Base-by-base conservation (phyloP, 2,113 vertebrate species). In the Tragelaphus scriptus region DNA sequence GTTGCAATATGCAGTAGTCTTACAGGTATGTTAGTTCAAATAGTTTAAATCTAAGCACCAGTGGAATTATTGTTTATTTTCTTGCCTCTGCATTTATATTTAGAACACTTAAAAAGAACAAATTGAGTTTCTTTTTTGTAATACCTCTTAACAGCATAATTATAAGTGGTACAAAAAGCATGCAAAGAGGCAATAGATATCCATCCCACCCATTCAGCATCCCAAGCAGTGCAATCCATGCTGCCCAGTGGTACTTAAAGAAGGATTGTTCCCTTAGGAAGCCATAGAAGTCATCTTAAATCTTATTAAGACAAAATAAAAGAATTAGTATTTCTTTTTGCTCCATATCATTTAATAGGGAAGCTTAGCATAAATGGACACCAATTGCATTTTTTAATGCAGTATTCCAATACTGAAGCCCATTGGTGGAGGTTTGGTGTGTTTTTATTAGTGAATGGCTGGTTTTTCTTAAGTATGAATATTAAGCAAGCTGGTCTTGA, bases 141-240 rank as follows among this genome's bases (percentile, higher is more conserved):
- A 98, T 98, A 88, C 94, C 55, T 96, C 85, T 98, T 98, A 98
- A 98, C 93, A 97, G 97, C 93, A 93, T 96, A 96, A 92, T 97
- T 97, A 8, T 92, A 91, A 97, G 91, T 98, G 59, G 89, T 94
- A 44, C 49, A 96, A 93, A 77, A 2, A 84, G 84, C 95, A 97
- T 90, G 85, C 63, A 88, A 96, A 86, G 93, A 98, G 98, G 97
- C 25, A 2, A 53, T 93, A 94, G 68, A 44, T 96, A 94, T 79
- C 97, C 3, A 30, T 91, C 92, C 91, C 68, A 80, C 91, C 94
- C 97, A 94, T 93, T 97, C 93, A 95, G 28, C 86, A 30, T 88
- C 88, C 21, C 30, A 80, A 47, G 88, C 61, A 94, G 79, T 56
- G 30, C 21, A 79, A 23, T 68, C 59, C 85, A 8, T 63, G 82